Conservation (phyloP, 2,113 vertebrate species). For the Paratilapia polleni region DNA sequence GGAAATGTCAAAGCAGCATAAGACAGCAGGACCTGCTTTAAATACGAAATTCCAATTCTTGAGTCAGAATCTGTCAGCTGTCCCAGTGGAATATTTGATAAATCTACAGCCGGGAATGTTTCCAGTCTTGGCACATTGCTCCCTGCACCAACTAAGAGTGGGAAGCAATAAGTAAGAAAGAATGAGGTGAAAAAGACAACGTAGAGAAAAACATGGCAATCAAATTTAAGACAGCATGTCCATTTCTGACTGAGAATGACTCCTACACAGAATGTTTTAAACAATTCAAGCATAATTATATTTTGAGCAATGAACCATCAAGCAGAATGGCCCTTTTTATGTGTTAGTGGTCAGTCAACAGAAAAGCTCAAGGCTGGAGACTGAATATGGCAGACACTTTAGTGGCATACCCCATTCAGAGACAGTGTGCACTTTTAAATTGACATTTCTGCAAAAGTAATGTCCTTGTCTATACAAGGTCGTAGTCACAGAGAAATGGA, state of each 20-base stretch:
- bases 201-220: neutral
- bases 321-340: neutral
- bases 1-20: neutral
- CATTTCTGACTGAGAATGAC: neutral
- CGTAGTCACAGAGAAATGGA: neutral
- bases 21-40: neutral
- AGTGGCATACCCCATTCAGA: neutral
- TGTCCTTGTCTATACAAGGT: neutral
- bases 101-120: neutral
- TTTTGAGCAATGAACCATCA: neutral
- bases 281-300: neutral
- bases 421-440: neutral
- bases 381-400: neutral
- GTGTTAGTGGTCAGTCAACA: conserved; percentile 6
- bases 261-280: neutral
- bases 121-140: neutral
- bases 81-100: neutral
- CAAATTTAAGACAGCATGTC: neutral
- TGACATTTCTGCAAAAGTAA: conserved; percentile 8
- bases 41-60: neutral
- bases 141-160: neutral
- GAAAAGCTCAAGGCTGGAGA: conserved; percentile 3
- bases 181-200: neutral
- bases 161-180: neutral
- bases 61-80: neutral